phyloP scores from a whole-genome alignment of 2,888 invertebrate species.

The Nebria salina region DNA sequence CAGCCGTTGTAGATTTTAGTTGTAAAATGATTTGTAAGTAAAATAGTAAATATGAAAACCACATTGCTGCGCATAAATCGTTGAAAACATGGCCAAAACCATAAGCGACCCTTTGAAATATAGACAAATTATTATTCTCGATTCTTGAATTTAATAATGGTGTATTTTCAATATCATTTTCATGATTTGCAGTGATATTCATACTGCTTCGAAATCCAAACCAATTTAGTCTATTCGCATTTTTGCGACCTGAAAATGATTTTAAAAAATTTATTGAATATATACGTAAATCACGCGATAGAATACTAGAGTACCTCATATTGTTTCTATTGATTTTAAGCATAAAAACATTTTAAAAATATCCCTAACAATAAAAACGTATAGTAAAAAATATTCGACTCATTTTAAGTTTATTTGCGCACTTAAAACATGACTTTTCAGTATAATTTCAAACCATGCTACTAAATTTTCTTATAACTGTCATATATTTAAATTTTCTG shows the following conservation, averaged over 20 bases:
- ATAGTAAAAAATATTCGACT: too few relatives aligned
- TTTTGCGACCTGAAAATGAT: neutral
- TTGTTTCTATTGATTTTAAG: too few relatives aligned
- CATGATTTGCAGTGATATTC: conserved; percentile 8
- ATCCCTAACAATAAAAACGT: too few relatives aligned
- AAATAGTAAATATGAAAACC: conserved; percentile 92
- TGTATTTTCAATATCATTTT: conserved; percentile 2
- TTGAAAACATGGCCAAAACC: conserved; percentile 89
- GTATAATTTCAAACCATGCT: too few relatives aligned
- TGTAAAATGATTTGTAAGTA: conserved; percentile 75
- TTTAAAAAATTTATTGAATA: too few relatives aligned
- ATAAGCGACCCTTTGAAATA: conserved; percentile 65
- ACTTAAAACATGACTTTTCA: too few relatives aligned
- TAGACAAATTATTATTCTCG: conserved; percentile 23
- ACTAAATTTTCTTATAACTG: too few relatives aligned
- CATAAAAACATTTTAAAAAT: too few relatives aligned
- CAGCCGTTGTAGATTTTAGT: conserved; percentile 68
- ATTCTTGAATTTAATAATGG: conserved; percentile 16
- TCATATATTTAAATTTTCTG: too few relatives aligned
- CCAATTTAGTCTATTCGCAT: conserved; percentile 6
- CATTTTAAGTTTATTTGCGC: too few relatives aligned
- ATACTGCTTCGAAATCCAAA: neutral
- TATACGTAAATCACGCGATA: too few relatives aligned
- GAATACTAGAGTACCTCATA: too few relatives aligned
- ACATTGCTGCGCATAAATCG: conserved; percentile 92